A percentile compares a stretch with the other conserved stretches of the same genome.
Conservation (phyloP, 2,113 vertebrate genomes). For the Thunnus thynnus region DNA sequence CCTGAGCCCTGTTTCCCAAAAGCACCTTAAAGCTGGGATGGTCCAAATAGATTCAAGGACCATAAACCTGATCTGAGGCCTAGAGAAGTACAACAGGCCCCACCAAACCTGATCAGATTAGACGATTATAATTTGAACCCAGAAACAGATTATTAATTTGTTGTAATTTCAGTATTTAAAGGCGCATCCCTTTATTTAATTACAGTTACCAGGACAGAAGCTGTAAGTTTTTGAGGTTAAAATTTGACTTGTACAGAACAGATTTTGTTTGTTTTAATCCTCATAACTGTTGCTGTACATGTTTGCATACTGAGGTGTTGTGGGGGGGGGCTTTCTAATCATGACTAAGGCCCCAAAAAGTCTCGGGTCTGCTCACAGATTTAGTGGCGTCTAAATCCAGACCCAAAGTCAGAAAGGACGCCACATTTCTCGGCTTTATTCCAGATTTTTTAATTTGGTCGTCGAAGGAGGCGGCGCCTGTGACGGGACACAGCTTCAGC, state of each 20-base stretch:
- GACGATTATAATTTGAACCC: too few relatives aligned
- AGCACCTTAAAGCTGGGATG: too few relatives aligned
- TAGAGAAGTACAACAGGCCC: too few relatives aligned
- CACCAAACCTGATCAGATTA: too few relatives aligned
- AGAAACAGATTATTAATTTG: too few relatives aligned
- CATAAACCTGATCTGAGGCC: too few relatives aligned
- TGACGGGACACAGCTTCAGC: conserved; percentile 44
- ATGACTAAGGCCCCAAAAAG: background rate
- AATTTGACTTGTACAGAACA: background rate
- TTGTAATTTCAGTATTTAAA: too few relatives aligned
- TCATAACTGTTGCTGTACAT: background rate
- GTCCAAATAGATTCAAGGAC: too few relatives aligned
- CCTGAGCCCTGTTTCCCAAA: too few relatives aligned
- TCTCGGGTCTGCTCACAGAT: background rate
- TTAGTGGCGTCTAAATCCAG: background rate
- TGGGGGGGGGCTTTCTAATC: background rate
- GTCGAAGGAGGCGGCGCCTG: conserved; percentile 41
- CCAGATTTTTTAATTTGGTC: background rate
- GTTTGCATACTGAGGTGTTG: background rate
- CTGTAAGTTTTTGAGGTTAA: background rate
- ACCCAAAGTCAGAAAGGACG: background rate
- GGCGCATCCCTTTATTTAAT: too few relatives aligned
- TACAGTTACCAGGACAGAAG: too few relatives aligned
- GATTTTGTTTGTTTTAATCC: background rate
- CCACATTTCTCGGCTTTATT: background rate